A percentile compares a stretch with the other conserved stretches of the same genome.
Evolutionary conservation across 2,113 vertebrate species (phyloP).

Genomic region (Dipodomys ordii): DNA sequence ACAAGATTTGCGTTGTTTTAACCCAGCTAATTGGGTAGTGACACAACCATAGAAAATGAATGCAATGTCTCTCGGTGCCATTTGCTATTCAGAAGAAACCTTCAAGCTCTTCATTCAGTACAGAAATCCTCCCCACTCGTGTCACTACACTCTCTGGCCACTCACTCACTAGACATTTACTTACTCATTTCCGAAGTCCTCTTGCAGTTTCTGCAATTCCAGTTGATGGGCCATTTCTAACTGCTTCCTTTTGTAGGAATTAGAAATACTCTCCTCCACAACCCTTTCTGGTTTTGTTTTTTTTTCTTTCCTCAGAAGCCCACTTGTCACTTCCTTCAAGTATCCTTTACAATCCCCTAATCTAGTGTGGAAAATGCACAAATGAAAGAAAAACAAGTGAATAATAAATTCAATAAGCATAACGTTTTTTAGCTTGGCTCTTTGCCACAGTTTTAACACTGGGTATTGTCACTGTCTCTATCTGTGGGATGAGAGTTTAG

Average conservation of each 20-base stretch:
- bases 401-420: background rate
- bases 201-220: background rate
- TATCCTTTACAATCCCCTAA: background rate
- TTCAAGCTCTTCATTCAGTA: background rate
- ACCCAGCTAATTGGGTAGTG: background rate
- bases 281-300: background rate
- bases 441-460: background rate
- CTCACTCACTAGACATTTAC: background rate
- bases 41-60: background rate
- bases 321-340: slow-evolving; percentile 34
- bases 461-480: background rate
- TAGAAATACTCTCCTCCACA: background rate
- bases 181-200: background rate
- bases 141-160: background rate
- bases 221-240: background rate
- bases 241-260: background rate
- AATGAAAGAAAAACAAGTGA: slow-evolving; percentile 48
- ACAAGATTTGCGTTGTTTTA: background rate
- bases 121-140: background rate
- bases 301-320: background rate
- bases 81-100: slow-evolving; percentile 20
- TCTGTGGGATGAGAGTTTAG: background rate
- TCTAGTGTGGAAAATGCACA: slow-evolving; percentile 30
- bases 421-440: background rate
- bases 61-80: background rate